Evolutionary conservation across 2,888 invertebrate genomes (phyloP).

Genomic region (Ramazzottius varieornatus): DNA sequence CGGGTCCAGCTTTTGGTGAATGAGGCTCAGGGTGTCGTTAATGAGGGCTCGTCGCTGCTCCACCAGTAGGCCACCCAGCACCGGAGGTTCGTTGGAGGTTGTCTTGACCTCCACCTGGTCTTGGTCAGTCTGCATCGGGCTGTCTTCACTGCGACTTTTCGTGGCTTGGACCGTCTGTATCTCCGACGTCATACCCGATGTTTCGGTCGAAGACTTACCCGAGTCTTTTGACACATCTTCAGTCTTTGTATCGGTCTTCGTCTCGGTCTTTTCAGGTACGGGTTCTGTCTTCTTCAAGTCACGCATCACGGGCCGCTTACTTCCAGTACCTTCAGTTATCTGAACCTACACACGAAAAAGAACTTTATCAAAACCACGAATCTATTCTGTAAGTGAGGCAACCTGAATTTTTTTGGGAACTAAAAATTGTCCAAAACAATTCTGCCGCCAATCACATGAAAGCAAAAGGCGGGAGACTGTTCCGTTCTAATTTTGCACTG

Average conservation of each 20-base stretch:
- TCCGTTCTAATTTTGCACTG: no score
- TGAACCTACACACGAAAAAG: conserved; percentile 12
- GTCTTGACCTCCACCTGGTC: conserved; percentile 9
- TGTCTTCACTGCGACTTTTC: conserved; percentile 12
- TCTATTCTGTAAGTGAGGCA: no score
- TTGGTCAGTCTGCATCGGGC: conserved; percentile 6
- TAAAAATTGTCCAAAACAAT: no score
- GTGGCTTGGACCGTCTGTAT: conserved; percentile 13
- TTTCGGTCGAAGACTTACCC: no score
- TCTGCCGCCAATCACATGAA: no score
- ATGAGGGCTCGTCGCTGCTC: not conserved
- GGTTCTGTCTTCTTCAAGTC: conserved; percentile 17
- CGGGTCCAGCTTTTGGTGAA: conserved; percentile 29
- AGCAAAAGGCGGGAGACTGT: no score
- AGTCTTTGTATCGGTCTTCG: not conserved
- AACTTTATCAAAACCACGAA: not conserved
- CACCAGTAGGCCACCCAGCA: not conserved
- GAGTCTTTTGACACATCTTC: not conserved
- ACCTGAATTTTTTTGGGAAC: no score
- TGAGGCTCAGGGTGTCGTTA: not conserved
- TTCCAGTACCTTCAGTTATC: conserved; percentile 52
- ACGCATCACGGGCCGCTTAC: conserved; percentile 47
- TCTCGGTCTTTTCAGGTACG: conserved; percentile 9
- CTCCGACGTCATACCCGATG: conserved; percentile 4
- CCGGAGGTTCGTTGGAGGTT: not conserved